Base-by-base conservation (phyloP, 2,888 invertebrate genomes). In the Spialia ferax region DNA sequence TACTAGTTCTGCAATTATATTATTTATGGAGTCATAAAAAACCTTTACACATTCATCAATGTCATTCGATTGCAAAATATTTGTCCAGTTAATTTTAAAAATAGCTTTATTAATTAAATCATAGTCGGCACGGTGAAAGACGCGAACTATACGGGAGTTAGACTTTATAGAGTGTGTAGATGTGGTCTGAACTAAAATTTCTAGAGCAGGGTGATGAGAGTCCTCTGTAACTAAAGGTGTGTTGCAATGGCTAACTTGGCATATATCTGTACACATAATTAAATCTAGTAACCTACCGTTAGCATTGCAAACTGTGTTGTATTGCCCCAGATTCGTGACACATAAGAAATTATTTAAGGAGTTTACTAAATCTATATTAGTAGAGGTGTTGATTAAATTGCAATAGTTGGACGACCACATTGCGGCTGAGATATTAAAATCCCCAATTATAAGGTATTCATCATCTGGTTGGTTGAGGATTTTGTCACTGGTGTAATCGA, bases 401-500 rank as follows among this genome's bases (percentile, higher is more conserved):
- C 29, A n/a, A n/a, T 1, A 38, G 20, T 48, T 10, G 8, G 48
- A 18, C 20, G 57, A 38, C 57, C 57, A 57, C 8, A 5, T 22
- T 11, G 57, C 57, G 2, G 15, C 5, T 6, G 57, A 18, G 7
- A 61, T 61, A 32, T 48, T 61, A 22, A 61, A 61, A 22, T 61
- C 61, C 0, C 61, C 61, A 20, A 61, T 8, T 20, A 61, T 13
- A 1, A 61, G 8, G 22, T 23, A 61, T 10, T 48, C 32, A 32
- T 61, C 61, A 8, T 61, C 61, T 2, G 61, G 61, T n/a, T 50
- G 15, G 20, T 50, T 61, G 0, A 60, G 29, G 29, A 29, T 20
- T 29, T 0, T 5, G n/a, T 61, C 61, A 5, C 50, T 32, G 1
- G 32, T 13, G 7, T 5, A 20, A 32, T 61, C 61, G 11, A 50